A percentile compares a stretch with the other conserved stretches of the same genome.
These are phyloP conservation scores for Timandra comae DNA, from an alignment of 2,888 invertebrate genomes.

Conservation along the genomic window DNA sequence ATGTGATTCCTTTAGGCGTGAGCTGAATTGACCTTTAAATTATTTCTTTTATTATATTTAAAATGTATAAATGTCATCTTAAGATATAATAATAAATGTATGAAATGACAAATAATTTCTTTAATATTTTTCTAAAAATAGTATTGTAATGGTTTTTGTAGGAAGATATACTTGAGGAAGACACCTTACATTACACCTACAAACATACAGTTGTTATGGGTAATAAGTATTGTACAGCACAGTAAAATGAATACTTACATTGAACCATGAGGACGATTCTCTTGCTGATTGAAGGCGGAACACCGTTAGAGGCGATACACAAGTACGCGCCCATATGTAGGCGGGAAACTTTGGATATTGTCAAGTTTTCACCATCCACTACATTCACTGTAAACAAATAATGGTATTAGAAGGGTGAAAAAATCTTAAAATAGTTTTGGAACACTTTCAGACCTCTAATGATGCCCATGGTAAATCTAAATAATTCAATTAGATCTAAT, in stretches of 20 bases:
- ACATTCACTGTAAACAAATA: conserved; percentile 83
- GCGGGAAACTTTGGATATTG: conserved; percentile 91
- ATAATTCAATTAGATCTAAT: too few relatives aligned
- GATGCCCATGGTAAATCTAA: too few relatives aligned
- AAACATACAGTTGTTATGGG: too few relatives aligned
- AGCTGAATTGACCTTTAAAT: too few relatives aligned
- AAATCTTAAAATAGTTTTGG: too few relatives aligned
- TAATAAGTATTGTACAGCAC: conserved; percentile 1
- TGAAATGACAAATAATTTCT: too few relatives aligned
- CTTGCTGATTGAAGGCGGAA: conserved; percentile 93
- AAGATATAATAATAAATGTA: too few relatives aligned
- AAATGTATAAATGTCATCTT: too few relatives aligned
- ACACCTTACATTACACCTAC: background rate
- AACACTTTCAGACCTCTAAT: too few relatives aligned
- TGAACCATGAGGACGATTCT: conserved; percentile 88
- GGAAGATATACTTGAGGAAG: background rate
- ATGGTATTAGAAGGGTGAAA: conserved; percentile 3
- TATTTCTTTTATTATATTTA: too few relatives aligned
- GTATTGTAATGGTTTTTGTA: background rate
- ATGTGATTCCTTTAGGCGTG: too few relatives aligned
- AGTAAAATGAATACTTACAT: conserved; percentile 78
- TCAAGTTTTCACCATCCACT: conserved; percentile 91
- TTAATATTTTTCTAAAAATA: background rate
- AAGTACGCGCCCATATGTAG: conserved; percentile 95
- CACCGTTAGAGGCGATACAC: conserved; percentile 95